Percentiles rank a stretch among this genome's conserved stretches.
Conservation (phyloP, 2,888 invertebrate genomes). For the Epiblema foenella region DNA sequence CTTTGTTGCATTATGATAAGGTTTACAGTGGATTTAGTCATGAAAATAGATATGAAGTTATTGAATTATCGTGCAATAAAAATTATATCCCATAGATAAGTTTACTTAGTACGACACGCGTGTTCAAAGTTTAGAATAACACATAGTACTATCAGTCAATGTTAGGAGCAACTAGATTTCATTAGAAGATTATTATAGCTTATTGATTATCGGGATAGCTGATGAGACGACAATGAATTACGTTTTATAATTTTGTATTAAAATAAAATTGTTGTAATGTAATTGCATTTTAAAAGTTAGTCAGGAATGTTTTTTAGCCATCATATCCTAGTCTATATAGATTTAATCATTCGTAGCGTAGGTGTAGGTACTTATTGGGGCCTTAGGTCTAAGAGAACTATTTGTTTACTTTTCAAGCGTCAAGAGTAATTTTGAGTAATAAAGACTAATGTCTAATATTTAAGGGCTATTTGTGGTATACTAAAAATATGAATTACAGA, state of each 20-base stretch:
- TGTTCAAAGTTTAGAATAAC: background rate
- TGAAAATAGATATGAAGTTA: background rate
- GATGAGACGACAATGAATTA: background rate
- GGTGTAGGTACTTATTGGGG: constrained; percentile 6
- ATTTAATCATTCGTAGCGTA: background rate
- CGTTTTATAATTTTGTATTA: too few relatives aligned
- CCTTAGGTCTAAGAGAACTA: constrained; percentile 10
- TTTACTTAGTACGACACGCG: background rate
- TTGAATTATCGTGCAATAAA: constrained; percentile 2
- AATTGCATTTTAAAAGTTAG: constrained; percentile 15
- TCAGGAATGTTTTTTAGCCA: constrained; percentile 16
- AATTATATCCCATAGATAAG: background rate
- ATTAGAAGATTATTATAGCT: background rate
- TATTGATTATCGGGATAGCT: background rate
- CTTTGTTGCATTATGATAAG: background rate
- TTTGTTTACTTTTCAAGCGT: background rate
- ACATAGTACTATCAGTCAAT: background rate
- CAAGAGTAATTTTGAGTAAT: too few relatives aligned
- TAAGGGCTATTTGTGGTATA: background rate
- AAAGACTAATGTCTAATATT: background rate
- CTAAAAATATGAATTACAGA: background rate
- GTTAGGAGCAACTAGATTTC: constrained; percentile 13
- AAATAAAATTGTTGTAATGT: background rate
- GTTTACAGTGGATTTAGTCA: background rate
- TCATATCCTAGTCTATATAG: constrained; percentile 32